Conservation (phyloP, 2,888 invertebrate genomes). For the Campoplex nolae region DNA sequence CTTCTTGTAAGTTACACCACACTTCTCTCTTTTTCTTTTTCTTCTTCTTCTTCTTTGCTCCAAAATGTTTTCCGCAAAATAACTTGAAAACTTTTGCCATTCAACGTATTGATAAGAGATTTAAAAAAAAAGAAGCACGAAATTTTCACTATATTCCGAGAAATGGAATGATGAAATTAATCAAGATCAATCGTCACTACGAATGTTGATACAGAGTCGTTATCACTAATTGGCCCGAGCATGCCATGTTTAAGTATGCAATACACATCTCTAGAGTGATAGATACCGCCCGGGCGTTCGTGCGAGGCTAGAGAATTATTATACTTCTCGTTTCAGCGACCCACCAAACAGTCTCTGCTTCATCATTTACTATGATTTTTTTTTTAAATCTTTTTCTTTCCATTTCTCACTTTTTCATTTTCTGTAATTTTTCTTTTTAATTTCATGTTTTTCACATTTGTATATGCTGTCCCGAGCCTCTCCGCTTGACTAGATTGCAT, state of each 20-base stretch:
- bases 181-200: neutral
- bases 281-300: slow-evolving; percentile 73
- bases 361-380: slow-evolving; percentile 38
- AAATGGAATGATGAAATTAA: neutral
- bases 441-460: slow-evolving; percentile 59
- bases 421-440: slow-evolving; percentile 24
- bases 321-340: slow-evolving; percentile 62
- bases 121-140: slow-evolving; percentile 11
- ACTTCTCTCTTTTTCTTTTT: neutral
- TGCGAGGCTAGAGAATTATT: slow-evolving; percentile 66
- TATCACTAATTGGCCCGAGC: slow-evolving; percentile 66
- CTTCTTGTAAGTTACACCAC: neutral
- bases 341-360: slow-evolving; percentile 66
- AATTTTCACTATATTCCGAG: neutral
- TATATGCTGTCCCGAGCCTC: slow-evolving; percentile 70
- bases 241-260: slow-evolving; percentile 66
- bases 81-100: neutral
- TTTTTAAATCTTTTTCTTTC: slow-evolving; percentile 3
- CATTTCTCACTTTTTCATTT: neutral
- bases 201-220: slow-evolving; percentile 7
- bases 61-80: neutral
- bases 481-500: slow-evolving; percentile 84
- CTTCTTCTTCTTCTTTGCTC: neutral
- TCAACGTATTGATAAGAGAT: neutral
- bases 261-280: slow-evolving; percentile 66